A percentile compares a stretch with the other conserved stretches of the same genome.
Evolutionary conservation across 2,888 invertebrate species (phyloP).

Genomic region (Platycnemis pennipes): DNA sequence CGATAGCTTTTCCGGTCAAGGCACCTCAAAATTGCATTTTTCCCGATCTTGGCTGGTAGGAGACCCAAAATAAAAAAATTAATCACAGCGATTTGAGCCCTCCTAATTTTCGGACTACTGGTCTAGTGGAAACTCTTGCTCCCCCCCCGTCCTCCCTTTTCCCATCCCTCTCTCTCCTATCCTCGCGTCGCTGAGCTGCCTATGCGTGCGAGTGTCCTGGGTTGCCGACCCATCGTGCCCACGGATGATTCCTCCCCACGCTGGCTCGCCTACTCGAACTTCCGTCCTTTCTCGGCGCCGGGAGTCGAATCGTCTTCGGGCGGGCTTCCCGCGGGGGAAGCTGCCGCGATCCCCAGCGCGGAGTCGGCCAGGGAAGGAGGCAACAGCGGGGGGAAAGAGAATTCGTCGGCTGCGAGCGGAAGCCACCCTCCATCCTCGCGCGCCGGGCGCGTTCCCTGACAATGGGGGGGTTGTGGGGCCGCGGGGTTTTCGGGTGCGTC

Average conservation of each 20-base stretch:
- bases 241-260: neutral
- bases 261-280: neutral
- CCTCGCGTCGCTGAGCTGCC: neutral
- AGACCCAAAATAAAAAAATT: neutral
- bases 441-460: neutral
- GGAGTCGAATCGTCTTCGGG: neutral
- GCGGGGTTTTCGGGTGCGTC: neutral
- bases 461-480: neutral
- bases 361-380: neutral
- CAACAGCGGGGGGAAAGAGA: neutral
- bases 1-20: neutral
- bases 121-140: neutral
- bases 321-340: neutral
- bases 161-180: neutral
- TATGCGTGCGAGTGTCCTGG: neutral
- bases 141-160: neutral
- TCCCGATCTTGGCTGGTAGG: too few relatives aligned
- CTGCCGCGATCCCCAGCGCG: neutral
- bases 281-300: neutral
- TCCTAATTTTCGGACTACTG: slow-evolving; percentile 5
- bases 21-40: neutral
- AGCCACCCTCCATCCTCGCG: neutral
- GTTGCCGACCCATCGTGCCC: neutral
- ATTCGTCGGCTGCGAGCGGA: neutral
- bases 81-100: neutral